phyloP scores from a whole-genome alignment of 2,888 invertebrate genomes.

The Noctuana brunneofusca region DNA sequence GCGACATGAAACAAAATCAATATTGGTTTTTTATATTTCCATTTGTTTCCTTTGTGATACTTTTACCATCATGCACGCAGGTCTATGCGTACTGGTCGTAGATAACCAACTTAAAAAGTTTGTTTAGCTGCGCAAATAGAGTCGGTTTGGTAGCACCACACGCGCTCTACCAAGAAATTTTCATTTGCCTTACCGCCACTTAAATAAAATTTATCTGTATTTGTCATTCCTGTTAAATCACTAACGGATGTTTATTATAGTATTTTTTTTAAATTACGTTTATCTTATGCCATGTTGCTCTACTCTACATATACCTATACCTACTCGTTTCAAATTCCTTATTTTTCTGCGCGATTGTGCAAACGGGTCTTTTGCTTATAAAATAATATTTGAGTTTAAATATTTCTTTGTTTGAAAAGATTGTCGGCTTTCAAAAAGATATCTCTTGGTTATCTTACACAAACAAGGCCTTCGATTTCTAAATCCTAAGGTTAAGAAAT shows the following conservation, averaged over 20 bases:
- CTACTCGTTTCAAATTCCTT: too few species aligned
- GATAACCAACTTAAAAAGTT: slow-evolving; percentile 69
- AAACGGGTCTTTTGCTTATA: neutral
- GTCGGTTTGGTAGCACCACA: slow-evolving; percentile 67
- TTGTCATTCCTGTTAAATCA: slow-evolving; percentile 51
- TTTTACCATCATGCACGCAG: slow-evolving; percentile 21
- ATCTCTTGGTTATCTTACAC: neutral
- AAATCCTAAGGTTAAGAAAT: slow-evolving; percentile 15
- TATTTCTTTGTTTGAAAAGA: neutral
- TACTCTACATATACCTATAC: neutral
- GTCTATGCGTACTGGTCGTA: slow-evolving; percentile 51
- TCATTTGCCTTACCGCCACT: slow-evolving; percentile 63
- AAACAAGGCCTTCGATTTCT: slow-evolving; percentile 24
- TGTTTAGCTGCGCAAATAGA: slow-evolving; percentile 79
- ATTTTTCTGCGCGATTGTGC: too few species aligned
- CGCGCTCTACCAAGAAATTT: slow-evolving; percentile 71
- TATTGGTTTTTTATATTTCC: slow-evolving; percentile 1
- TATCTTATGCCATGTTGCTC: neutral
- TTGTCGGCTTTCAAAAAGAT: neutral
- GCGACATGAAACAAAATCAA: neutral
- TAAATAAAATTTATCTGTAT: slow-evolving; percentile 65
- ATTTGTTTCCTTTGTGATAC: slow-evolving; percentile 6
- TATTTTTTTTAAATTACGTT: too few species aligned
- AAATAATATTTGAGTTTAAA: neutral
- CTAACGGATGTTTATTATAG: slow-evolving; percentile 35